phyloP scores from a whole-genome alignment of 2,888 invertebrate species.

The Tromatobia lineatoria region DNA sequence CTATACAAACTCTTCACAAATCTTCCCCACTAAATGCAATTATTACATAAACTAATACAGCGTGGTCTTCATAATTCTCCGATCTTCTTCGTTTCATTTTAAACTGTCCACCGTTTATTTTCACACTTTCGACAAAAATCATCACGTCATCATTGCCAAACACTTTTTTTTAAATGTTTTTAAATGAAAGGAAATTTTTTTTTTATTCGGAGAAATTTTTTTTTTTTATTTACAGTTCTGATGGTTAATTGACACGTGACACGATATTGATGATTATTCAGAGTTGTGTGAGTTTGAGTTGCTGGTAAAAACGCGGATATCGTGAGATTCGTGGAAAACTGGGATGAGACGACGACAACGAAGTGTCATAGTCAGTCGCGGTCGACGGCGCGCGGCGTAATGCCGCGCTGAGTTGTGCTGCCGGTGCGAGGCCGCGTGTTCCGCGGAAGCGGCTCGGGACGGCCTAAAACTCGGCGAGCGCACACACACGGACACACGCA shows the following conservation, averaged over 20 bases:
- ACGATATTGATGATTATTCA: not conserved
- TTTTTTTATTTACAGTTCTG: not conserved
- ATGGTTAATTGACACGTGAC: not conserved
- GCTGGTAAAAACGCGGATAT: not conserved
- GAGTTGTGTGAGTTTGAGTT: not conserved
- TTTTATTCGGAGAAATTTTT: not conserved
- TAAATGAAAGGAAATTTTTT: no score
- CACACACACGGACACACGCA: slow-evolving; percentile 45
- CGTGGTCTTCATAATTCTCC: not conserved
- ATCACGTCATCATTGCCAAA: not conserved
- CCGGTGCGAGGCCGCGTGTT: slow-evolving; percentile 78
- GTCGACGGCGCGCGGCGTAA: slow-evolving; percentile 84
- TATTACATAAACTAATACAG: no score
- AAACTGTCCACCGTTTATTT: not conserved
- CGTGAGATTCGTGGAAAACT: not conserved
- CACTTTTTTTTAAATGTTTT: not conserved
- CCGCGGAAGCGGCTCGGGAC: slow-evolving; percentile 82
- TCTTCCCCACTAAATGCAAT: not conserved
- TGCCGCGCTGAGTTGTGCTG: slow-evolving; percentile 78
- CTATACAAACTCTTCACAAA: not conserved
- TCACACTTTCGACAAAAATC: not conserved
- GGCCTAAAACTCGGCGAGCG: slow-evolving; percentile 73
- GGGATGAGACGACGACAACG: slow-evolving; percentile 28
- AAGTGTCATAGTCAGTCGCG: slow-evolving; percentile 80
- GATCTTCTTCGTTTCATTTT: slow-evolving; percentile 12